phyloP scores from a whole-genome alignment of 2,888 invertebrate genomes.

The Theodoxus fluviatilis region DNA sequence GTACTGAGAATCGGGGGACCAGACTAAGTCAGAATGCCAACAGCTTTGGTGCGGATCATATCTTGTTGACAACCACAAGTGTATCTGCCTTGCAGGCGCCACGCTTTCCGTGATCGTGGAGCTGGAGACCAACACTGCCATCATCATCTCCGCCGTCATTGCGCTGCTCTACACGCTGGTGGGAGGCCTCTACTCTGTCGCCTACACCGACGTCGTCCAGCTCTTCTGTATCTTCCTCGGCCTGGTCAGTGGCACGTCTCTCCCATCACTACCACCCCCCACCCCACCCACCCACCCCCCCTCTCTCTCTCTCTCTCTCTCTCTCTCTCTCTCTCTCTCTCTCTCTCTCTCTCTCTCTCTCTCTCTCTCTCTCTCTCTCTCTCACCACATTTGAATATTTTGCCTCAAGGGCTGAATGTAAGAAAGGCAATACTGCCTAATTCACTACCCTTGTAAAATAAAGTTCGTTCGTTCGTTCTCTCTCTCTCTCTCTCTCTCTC shows the following conservation, averaged over 20 bases:
- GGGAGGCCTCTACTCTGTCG: conserved; percentile 96
- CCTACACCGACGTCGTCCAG: conserved; percentile 98
- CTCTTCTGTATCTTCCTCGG: conserved; percentile 97
- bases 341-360: too few relatives aligned
- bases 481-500: too few relatives aligned
- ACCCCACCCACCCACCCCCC: too few relatives aligned
- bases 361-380: background rate
- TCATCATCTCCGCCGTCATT: conserved; percentile 90
- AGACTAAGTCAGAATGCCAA: too few relatives aligned
- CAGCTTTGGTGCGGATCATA: too few relatives aligned
- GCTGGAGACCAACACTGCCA: conserved; percentile 89
- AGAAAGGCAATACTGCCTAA: too few relatives aligned
- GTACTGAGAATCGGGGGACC: too few relatives aligned
- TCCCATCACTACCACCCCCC: too few relatives aligned
- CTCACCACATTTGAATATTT: background rate
- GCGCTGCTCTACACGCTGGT: conserved; percentile 98
- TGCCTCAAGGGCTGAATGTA: too few relatives aligned
- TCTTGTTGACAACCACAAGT: background rate
- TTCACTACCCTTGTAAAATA: too few relatives aligned
- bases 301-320: background rate
- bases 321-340: too few relatives aligned
- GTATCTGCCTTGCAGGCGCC: conserved; percentile 74
- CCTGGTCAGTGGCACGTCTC: conserved; percentile 70
- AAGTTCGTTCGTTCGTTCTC: too few relatives aligned
- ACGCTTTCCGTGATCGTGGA: conserved; percentile 96